Base-by-base conservation (phyloP, 1,140 invertebrate species). In the Drosophila burlai region DNA sequence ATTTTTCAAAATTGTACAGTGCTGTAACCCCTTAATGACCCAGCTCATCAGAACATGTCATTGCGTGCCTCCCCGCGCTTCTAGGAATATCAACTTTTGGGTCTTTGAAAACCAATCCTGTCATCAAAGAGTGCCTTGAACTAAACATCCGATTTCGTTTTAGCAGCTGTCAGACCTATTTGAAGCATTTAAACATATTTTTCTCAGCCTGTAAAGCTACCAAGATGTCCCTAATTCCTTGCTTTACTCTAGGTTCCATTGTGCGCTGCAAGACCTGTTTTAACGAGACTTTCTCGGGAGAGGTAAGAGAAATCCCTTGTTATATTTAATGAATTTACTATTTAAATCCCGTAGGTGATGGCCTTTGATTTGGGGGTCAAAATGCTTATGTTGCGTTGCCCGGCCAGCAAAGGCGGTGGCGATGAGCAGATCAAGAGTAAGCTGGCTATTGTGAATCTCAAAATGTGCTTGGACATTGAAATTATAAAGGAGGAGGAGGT, bases 201-300 rank as follows among this genome's bases (percentile, higher is more conserved):
- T 11, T 31, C 15, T 11, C 13, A 24, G 31, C 1, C 52, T 2
- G 3, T 21, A 4, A 5, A 26, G 26, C 15, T 24, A 34, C 2
- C 34, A 59, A 52, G 47, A 73, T 73, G 68, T 62, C 59, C 5
- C 5, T 76, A 31, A 24, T 31, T 43, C 60, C 73, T 4, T 75
- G 59, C 10, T 76, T 76, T 7, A 75, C 57, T 5, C 3, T 57
- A 10, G 73, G 73, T 5, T 76, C 73, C 4, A 42, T 64, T 11
- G 69, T 75, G 6, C 60, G 73, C 5, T 76, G 73, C 49, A 55
- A 49, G 47, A 85, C 78, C 34, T 85, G 82, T 38, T 85, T 85
- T 57, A 75, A 62, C 0, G 82, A 85, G 1, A 40, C 36, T 6
- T 18, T 64, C 13, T 67, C 36, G 11, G 82, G 82, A 13, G 79